Base-by-base conservation (phyloP, 2,888 invertebrate genomes). In the Zonitis immaculata region DNA sequence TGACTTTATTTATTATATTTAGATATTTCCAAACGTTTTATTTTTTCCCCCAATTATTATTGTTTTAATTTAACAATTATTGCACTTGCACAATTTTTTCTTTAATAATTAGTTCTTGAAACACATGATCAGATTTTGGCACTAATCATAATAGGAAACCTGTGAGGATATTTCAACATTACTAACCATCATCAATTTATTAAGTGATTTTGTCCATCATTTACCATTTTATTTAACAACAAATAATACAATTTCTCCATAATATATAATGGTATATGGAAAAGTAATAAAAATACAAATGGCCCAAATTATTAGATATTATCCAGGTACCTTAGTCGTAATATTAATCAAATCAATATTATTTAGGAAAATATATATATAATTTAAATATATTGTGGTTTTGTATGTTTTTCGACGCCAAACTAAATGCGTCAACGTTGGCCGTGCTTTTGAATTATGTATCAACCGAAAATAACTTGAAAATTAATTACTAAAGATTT, bases 401-500 rank as follows among this genome's bases (percentile, higher is more conserved):
- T 16, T 16, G 16, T 35, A 35, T 8, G 35, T 18, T 35, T 42
- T 48, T 49, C 47, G 49, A 52, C 56, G 56, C 61, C 58, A 57
- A 57, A 57, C 52, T 47, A 62, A 60, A 60, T 63, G 64, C 68
- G 68, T 68, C 68, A 69, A 57, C 62, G 47, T 63, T 65, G 62
- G 63, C 64, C 61, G 64, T 67, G 65, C 62, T 64, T 59, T 62
- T 66, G 64, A 67, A 67, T 65, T 66, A 68, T 67, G 61, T 67
- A 62, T 64, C 61, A 51, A 60, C 63, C 65, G 59, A 69, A 70
- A 71, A 70, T 70, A 71, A 63, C 67, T 60, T 57, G 55, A 64
- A 64, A 69, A 69, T 68, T 70, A 67, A 70, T 70, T 68, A 65
- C 59, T 60, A 49, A 61, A 63, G 63, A 64, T 66, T 65, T 67